These are phyloP conservation scores for Cheilinus undulatus DNA, from an alignment of 2,113 vertebrate genomes.

Conservation along the genomic window DNA sequence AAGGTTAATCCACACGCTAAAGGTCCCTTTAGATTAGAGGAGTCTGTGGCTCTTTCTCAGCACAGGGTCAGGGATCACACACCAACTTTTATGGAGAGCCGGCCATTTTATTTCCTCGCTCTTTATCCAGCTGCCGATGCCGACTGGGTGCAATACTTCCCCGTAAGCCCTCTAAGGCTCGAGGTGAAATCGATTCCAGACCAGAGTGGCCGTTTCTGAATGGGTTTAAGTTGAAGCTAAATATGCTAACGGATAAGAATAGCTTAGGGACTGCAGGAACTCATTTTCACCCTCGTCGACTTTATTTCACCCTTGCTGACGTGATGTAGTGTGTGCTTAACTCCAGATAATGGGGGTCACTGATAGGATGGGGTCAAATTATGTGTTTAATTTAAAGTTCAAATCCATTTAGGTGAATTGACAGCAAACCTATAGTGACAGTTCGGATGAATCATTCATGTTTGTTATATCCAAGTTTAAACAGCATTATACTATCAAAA, in stretches of 20 bases:
- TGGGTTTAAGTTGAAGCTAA: constrained; percentile 32
- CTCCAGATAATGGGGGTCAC: background rate
- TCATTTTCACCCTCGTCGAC: constrained; percentile 18
- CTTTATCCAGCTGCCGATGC: constrained; percentile 52
- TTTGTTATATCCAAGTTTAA: no score
- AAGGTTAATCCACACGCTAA: constrained; percentile 75
- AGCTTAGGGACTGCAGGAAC: constrained; percentile 29
- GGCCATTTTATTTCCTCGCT: constrained; percentile 50
- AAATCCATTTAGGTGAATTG: background rate
- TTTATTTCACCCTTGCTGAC: constrained; percentile 1
- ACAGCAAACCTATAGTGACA: background rate
- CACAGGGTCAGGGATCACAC: constrained; percentile 69
- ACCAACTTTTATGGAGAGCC: constrained; percentile 49
- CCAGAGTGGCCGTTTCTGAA: constrained; percentile 37
- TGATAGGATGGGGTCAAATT: background rate
- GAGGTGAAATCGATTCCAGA: constrained; percentile 59
- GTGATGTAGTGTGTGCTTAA: constrained; percentile 20
- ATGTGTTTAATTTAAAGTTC: background rate
- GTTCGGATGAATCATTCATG: no score
- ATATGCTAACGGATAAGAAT: constrained; percentile 50
- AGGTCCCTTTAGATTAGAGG: constrained; percentile 65
- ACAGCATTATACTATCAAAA: no score
- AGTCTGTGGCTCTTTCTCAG: constrained; percentile 38
- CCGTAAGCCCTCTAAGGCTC: constrained; percentile 44
- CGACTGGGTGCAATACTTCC: constrained; percentile 30